These are phyloP conservation scores for Gymnosoma rotundatum DNA, from an alignment of 2,888 invertebrate species.

Conservation along the genomic window DNA sequence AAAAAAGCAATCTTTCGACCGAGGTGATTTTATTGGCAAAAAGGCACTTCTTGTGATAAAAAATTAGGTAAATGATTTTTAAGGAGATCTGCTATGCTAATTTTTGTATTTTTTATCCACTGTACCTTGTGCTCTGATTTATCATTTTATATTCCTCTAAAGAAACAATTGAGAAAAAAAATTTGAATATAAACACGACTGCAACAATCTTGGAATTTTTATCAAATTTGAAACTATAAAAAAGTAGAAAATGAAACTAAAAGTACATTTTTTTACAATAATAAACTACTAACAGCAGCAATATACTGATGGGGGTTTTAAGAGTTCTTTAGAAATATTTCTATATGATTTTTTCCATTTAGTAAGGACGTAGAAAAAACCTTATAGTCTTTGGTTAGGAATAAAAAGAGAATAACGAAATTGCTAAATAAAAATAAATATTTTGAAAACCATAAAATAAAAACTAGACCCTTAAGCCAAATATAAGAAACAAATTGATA, in stretches of 20 bases:
- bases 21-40: too few relatives aligned
- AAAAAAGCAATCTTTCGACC: too few relatives aligned
- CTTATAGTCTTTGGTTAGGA: constrained; percentile 38
- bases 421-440: background rate
- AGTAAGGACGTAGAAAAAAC: background rate
- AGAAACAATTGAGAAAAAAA: background rate
- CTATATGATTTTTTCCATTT: background rate
- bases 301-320: background rate
- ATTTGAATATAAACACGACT: constrained; percentile 37
- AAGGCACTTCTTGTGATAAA: too few relatives aligned
- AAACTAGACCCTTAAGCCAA: constrained; percentile 42
- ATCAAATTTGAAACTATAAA: constrained; percentile 37
- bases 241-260: constrained; percentile 45
- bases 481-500: background rate
- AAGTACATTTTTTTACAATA: constrained; percentile 18
- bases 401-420: constrained; percentile 13
- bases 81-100: too few relatives aligned
- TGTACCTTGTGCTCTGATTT: background rate
- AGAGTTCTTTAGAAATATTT: constrained; percentile 48
- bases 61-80: too few relatives aligned
- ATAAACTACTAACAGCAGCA: background rate
- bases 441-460: background rate
- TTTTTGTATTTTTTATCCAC: background rate
- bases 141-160: background rate
- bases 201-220: constrained; percentile 53